Evolutionary conservation across 2,113 vertebrate genomes (phyloP).

Genomic region (Xiphophorus couchianus): DNA sequence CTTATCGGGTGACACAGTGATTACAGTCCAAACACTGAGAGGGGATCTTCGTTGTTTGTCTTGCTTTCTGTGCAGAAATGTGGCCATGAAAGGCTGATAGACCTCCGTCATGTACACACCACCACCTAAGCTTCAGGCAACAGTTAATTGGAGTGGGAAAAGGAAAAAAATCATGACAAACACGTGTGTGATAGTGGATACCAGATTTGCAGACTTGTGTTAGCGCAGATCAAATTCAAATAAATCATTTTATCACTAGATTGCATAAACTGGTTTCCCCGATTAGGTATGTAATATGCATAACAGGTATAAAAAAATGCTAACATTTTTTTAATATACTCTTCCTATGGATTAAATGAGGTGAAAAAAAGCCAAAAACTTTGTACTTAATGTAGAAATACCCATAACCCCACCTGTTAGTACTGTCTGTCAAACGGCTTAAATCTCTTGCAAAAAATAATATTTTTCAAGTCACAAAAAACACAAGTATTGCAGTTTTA

Average conservation of each 20-base stretch:
- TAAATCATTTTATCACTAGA: constrained; percentile 5
- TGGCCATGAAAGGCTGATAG: constrained; percentile 49
- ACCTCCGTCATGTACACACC: constrained; percentile 39
- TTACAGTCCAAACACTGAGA: constrained; percentile 70
- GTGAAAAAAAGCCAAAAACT: not conserved
- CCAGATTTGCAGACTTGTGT: constrained; percentile 5
- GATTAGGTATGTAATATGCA: not conserved
- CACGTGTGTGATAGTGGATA: constrained; percentile 12
- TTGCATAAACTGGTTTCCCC: not conserved
- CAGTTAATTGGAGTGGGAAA: constrained; percentile 38
- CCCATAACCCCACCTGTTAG: not conserved
- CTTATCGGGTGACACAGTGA: constrained; percentile 62
- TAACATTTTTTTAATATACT: too few relatives aligned
- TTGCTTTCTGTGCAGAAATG: constrained; percentile 53
- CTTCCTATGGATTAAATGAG: not conserved
- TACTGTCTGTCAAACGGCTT: not conserved
- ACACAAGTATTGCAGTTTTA: not conserved
- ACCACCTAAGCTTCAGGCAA: constrained; percentile 28
- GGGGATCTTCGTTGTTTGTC: constrained; percentile 59
- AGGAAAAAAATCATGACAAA: constrained; percentile 31
- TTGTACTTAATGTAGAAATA: not conserved
- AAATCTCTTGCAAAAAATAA: not conserved
- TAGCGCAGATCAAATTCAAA: not conserved
- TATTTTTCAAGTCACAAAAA: not conserved
- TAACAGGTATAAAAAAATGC: too few relatives aligned